Evolutionary conservation across 1,140 invertebrate genomes (phyloP).

Genomic region (Gonioctena quinquepunctata): DNA sequence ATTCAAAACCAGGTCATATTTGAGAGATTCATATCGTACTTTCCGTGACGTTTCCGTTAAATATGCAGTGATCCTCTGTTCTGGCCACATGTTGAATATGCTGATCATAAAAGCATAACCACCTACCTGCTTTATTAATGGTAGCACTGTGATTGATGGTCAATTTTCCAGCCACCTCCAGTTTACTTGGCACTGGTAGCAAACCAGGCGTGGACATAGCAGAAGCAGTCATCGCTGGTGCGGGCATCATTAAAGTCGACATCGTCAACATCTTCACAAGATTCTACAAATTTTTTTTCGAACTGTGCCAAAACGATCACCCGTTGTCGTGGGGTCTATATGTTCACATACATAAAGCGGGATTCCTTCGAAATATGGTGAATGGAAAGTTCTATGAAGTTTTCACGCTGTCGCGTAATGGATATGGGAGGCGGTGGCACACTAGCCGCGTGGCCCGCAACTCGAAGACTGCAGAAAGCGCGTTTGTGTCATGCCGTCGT

Average conservation of each 20-base stretch:
- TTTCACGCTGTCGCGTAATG: neutral
- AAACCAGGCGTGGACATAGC: conserved; percentile 44
- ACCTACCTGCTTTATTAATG: conserved; percentile 45
- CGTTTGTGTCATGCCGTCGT: conserved; percentile 48
- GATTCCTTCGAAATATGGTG: too few species aligned
- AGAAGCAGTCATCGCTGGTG: conserved; percentile 47
- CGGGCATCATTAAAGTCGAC: conserved; percentile 55
- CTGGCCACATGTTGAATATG: conserved; percentile 17
- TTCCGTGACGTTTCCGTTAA: neutral
- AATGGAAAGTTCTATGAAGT: conserved; percentile 9
- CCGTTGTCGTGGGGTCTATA: too few species aligned
- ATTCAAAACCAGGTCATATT: too few species aligned
- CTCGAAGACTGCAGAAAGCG: conserved; percentile 51
- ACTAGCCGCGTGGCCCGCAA: conserved; percentile 50
- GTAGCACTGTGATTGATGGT: conserved; percentile 45
- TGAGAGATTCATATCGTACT: too few species aligned
- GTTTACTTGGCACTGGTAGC: conserved; percentile 47
- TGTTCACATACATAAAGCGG: too few species aligned
- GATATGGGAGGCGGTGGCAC: conserved; percentile 16
- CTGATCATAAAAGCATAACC: neutral
- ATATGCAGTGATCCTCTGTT: neutral
- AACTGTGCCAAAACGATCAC: too few species aligned
- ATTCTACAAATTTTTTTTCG: neutral
- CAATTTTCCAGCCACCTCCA: conserved; percentile 45
- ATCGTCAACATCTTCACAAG: conserved; percentile 48